phyloP scores from a whole-genome alignment of 2,113 vertebrate genomes.

The Garra rufa region DNA sequence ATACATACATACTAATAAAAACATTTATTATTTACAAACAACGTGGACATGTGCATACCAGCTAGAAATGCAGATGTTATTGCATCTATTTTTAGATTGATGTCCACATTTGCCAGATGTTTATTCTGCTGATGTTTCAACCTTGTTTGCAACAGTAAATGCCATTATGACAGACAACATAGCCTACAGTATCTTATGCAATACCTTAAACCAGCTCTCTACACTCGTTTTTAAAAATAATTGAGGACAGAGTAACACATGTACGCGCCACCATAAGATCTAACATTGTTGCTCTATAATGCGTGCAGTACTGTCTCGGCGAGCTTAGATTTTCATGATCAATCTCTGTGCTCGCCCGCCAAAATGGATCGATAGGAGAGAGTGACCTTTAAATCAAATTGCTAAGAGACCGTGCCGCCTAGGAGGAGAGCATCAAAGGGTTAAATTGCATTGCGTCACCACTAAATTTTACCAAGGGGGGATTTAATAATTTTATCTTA shows the following conservation, averaged over 20 bases:
- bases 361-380: constrained; percentile 79
- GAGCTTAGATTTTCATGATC: constrained; percentile 75
- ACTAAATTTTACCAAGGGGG: constrained; percentile 31
- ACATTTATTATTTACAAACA: not conserved
- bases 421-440: constrained; percentile 71
- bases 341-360: constrained; percentile 76
- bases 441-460: constrained; percentile 68
- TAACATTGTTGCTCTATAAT: constrained; percentile 61
- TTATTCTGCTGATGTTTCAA: not conserved
- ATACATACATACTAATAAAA: not conserved
- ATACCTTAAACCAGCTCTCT: not conserved
- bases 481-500: constrained; percentile 25
- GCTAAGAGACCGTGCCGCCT: constrained; percentile 74
- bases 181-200: not conserved
- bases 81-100: not conserved
- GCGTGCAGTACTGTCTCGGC: constrained; percentile 73
- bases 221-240: not conserved
- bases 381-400: constrained; percentile 84
- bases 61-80: not conserved
- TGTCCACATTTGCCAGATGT: not conserved
- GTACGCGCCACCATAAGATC: constrained; percentile 31
- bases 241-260: not conserved
- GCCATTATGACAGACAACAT: not conserved
- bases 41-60: not conserved
- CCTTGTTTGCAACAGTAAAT: not conserved